Base-by-base conservation (phyloP, 2,888 invertebrate species). In the Aphrophora alni region DNA sequence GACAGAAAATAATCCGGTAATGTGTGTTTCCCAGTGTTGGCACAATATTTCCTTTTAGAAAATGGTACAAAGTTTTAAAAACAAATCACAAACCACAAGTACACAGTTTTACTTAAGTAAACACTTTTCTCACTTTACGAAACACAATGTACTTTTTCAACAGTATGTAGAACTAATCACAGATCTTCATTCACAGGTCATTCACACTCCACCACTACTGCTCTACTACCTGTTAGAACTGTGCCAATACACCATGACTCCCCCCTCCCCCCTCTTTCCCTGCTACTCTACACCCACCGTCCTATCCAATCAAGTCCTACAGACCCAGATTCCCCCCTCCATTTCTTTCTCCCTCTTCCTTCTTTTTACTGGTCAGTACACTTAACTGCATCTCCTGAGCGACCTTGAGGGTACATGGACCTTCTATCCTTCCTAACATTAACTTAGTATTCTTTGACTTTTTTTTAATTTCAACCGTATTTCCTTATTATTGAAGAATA, bases 181-280 rank as follows among this genome's bases (percentile, higher is more conserved):
- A 59, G 59, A 59, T 59, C 21, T 21, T n/a, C 59, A 59, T 10
- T 44, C 59, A 59, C 59, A 59, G 59, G 59, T 59, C 59, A 59
- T 59, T 59, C 59, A 59, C 59, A 59, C 59, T n/a, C 59, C 59
- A 59, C 21, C 59, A 59, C 59, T 59, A 59, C 59, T 59, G 59
- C 59, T 59, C 59, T 59, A 59, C 59, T 59, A 59, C 59, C 59
- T 59, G 59, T 59, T 59, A 59, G 59, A 59, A 59, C 59, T 59
- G 59, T 59, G 59, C 59, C 59, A 59, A 59, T 59, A 59, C 59
- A 59, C 59, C 59, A 59, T 59, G 59, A 59, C 59, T 59, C 59
- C 59, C 59, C 59, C 59, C 33, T 33, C 33, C 59, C 21, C 59
- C 44, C 44, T 10, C 44, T 44, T 44, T n/a, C n/a, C n/a, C 33